Percentiles rank a stretch among this genome's conserved stretches.
These are phyloP conservation scores for Mastomys coucha DNA, from an alignment of 2,113 vertebrate genomes.

Conservation along the genomic window DNA sequence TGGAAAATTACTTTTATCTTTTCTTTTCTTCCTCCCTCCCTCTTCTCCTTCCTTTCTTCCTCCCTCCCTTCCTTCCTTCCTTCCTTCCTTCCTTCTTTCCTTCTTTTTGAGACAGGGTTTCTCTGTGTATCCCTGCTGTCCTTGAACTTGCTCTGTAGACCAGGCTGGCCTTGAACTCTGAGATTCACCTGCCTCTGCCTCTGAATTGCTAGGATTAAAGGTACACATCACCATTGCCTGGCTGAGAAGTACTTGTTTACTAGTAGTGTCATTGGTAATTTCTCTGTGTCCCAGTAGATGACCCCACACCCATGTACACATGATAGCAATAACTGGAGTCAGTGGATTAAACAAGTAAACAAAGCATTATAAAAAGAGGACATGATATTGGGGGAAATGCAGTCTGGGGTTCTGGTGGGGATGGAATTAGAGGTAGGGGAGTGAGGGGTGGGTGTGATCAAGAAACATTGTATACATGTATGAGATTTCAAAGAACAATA, in stretches of 20 bases:
- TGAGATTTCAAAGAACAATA: not conserved
- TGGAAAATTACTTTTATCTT: not conserved
- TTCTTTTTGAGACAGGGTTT: too few species aligned
- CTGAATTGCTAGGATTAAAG: not conserved
- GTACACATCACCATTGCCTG: fast-evolving
- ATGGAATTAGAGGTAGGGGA: not conserved
- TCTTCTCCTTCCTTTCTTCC: fast-evolving
- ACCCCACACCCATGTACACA: not conserved
- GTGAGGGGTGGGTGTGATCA: not conserved
- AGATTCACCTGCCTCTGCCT: too few species aligned
- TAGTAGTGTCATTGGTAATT: not conserved
- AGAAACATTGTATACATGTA: not conserved
- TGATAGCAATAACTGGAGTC: not conserved
- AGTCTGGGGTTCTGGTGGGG: not conserved
- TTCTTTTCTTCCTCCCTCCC: fast-evolving
- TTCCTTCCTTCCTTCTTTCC: too few species aligned
- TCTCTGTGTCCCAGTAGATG: not conserved
- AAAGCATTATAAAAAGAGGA: not conserved
- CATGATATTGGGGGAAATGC: not conserved
- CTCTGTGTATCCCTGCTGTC: too few species aligned
- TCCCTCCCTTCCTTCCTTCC: too few species aligned
- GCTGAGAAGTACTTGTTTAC: not conserved
- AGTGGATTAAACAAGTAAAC: not conserved
- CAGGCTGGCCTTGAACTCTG: too few species aligned
- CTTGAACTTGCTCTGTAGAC: too few species aligned